phyloP scores from a whole-genome alignment of 2,888 invertebrate genomes.

The Conistra vaccinii region DNA sequence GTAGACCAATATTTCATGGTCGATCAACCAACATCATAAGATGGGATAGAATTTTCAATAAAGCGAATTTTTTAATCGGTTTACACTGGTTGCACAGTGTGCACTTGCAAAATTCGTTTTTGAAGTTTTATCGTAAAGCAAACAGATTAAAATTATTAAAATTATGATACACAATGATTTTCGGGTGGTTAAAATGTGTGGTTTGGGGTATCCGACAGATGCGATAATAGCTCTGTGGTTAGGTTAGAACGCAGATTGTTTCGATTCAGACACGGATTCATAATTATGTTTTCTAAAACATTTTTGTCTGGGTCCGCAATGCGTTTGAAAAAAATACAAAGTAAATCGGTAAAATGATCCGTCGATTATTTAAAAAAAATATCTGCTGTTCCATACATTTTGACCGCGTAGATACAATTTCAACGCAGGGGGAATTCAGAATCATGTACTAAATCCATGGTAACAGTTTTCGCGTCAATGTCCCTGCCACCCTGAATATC shows the following conservation, averaged over 20 bases:
- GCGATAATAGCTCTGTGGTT: constrained; percentile 42
- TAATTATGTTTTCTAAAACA: not conserved
- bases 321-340: too few relatives aligned
- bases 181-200: constrained; percentile 36
- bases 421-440: too few relatives aligned
- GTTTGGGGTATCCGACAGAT: constrained; percentile 49
- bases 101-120: constrained; percentile 47
- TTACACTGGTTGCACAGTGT: constrained; percentile 52
- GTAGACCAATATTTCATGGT: constrained; percentile 73
- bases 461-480: too few relatives aligned
- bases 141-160: constrained; percentile 48
- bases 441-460: too few relatives aligned
- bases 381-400: too few relatives aligned
- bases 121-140: constrained; percentile 31
- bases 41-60: constrained; percentile 69
- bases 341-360: too few relatives aligned
- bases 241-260: constrained; percentile 11
- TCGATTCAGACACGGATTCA: not conserved
- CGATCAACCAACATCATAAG: constrained; percentile 69
- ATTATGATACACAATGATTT: constrained; percentile 37
- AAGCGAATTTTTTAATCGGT: constrained; percentile 57
- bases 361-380: too few relatives aligned
- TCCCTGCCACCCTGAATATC: too few relatives aligned
- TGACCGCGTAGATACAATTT: too few relatives aligned
- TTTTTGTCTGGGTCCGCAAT: not conserved